Percentiles rank a stretch among this genome's conserved stretches.
Conservation (phyloP, 2,888 invertebrate genomes). For the Nasonovia ribisnigri region DNA sequence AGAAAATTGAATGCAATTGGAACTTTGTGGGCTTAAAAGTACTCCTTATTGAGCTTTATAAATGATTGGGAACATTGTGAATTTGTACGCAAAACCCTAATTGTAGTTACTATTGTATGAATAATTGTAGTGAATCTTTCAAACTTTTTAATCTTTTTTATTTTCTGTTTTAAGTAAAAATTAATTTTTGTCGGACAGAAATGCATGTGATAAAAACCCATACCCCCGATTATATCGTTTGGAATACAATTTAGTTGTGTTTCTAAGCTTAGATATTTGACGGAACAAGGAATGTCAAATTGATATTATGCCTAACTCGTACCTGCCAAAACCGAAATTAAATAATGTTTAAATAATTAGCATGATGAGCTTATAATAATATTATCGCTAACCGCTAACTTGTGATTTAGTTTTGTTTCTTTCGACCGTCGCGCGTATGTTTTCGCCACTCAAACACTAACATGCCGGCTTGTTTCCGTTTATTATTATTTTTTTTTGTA, state of each 20-base stretch:
- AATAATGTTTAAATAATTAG: neutral
- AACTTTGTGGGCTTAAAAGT: neutral
- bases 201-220: neutral
- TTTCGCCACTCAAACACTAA: conserved; percentile 50
- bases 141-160: too few species aligned
- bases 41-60: neutral
- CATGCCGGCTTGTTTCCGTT: conserved; percentile 54
- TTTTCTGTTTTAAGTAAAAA: neutral
- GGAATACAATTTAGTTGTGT: neutral
- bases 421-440: neutral
- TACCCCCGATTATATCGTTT: neutral
- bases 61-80: neutral
- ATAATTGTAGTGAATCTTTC: neutral
- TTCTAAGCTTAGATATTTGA: neutral
- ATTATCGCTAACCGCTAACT: neutral
- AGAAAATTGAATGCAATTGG: neutral
- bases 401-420: conserved; percentile 20
- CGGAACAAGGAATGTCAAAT: neutral
- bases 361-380: conserved; percentile 18
- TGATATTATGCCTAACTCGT: neutral
- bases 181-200: neutral
- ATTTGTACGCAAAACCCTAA: neutral
- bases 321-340: neutral
- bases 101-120: too few species aligned
- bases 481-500: conserved; percentile 62